These are phyloP conservation scores for Columbina picui DNA, from an alignment of 2,113 vertebrate species.

Conservation along the genomic window DNA sequence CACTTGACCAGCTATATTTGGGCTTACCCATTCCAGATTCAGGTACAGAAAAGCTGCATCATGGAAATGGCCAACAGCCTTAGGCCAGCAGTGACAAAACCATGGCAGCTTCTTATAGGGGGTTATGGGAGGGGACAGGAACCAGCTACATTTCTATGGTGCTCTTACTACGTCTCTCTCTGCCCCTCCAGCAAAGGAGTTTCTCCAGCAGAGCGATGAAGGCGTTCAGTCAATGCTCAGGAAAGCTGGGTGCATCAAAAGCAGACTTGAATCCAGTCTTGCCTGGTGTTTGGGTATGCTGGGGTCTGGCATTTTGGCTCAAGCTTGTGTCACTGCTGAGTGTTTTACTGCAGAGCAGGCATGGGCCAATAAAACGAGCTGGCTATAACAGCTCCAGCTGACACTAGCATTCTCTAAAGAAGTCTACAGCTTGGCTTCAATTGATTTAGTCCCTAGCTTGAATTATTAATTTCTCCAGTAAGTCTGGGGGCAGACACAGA, in stretches of 20 bases:
- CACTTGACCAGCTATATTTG: not conserved
- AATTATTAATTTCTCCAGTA: slow-evolving; percentile 11
- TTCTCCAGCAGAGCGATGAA: not conserved
- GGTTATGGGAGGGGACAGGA: not conserved
- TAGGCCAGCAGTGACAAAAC: not conserved
- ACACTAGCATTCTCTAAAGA: not conserved
- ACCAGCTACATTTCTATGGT: not conserved
- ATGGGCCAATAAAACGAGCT: not conserved
- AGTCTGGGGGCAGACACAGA: not conserved
- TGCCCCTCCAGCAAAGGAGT: not conserved
- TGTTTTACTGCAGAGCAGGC: not conserved
- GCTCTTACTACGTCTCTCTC: not conserved
- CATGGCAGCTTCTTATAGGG: not conserved
- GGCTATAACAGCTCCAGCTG: not conserved
- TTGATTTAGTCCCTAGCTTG: not conserved
- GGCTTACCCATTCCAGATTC: not conserved
- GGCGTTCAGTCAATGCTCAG: not conserved
- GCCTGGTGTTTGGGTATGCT: not conserved
- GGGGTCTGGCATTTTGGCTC: not conserved
- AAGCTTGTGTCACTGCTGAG: not conserved
- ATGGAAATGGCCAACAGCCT: not conserved
- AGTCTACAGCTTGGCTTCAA: not conserved
- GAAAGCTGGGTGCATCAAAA: not conserved
- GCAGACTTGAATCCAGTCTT: not conserved
- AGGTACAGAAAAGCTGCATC: not conserved